Evolutionary conservation across 1,140 invertebrate species (phyloP).

Genomic region (Bombyx mori): DNA sequence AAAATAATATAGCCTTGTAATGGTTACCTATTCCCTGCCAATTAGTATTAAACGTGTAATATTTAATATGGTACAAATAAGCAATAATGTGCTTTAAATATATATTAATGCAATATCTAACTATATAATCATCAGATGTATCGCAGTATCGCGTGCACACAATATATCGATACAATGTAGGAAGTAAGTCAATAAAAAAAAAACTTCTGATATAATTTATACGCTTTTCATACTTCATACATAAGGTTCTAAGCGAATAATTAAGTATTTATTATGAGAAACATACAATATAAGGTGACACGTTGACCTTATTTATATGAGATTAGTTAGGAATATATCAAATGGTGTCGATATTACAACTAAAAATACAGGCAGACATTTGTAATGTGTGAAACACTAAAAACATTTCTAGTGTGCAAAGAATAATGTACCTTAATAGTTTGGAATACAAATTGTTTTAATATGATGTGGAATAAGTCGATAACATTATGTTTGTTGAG

Average conservation of each 20-base stretch:
- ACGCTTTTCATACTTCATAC: constrained; percentile 61
- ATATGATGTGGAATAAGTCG: not conserved
- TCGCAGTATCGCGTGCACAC: not conserved
- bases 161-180: constrained; percentile 11
- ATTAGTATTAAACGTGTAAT: too few relatives aligned
- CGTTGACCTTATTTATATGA: constrained; percentile 34
- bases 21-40: too few relatives aligned
- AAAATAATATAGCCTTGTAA: too few relatives aligned
- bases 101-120: too few relatives aligned
- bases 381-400: constrained; percentile 7
- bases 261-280: constrained; percentile 52
- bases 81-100: too few relatives aligned
- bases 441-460: not conserved
- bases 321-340: constrained; percentile 52
- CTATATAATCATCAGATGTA: too few relatives aligned
- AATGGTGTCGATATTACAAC: constrained; percentile 14
- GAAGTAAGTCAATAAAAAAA: constrained; percentile 37
- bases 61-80: too few relatives aligned
- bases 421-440: too few relatives aligned
- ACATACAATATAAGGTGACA: constrained; percentile 23
- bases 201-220: constrained; percentile 49
- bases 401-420: too few relatives aligned
- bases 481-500: not conserved
- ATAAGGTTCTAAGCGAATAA: constrained; percentile 57
- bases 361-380: constrained; percentile 4